Conservation (phyloP, 2,797 vertebrate species). For the Crocodylus rhombifer region DNA sequence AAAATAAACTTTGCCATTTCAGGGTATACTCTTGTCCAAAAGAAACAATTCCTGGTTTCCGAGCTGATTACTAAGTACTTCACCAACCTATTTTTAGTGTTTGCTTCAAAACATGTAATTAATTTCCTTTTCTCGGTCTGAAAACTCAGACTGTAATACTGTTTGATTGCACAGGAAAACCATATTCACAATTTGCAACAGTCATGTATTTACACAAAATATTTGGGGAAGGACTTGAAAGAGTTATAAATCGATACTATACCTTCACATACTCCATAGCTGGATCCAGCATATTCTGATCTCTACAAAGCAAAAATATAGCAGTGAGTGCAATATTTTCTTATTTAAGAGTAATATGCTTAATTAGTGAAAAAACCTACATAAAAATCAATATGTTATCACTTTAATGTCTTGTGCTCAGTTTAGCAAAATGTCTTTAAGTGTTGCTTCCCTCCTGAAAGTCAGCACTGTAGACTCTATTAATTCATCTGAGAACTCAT, state of each 20-base stretch:
- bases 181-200: no score
- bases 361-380: background rate
- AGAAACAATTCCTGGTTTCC: background rate
- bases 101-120: background rate
- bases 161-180: background rate
- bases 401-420: background rate
- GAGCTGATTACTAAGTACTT: background rate
- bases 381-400: background rate
- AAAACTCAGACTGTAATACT: background rate
- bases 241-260: slow-evolving; percentile 67
- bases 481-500: background rate
- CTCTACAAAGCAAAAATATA: slow-evolving; percentile 80
- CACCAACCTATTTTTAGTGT: background rate
- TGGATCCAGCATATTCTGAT: slow-evolving; percentile 81
- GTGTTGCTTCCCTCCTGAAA: background rate
- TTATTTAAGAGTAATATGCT: background rate
- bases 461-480: background rate
- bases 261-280: slow-evolving; percentile 91
- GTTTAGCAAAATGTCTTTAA: background rate
- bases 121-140: background rate
- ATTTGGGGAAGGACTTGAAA: background rate
- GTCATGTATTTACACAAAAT: background rate
- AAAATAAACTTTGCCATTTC: background rate
- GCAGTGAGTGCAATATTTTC: slow-evolving; percentile 37
- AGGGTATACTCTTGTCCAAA: slow-evolving; percentile 4